Evolutionary conservation across 2,888 invertebrate genomes (phyloP), one percentile per base, ranked within the genome.

Genomic region (Xanthia togata): DNA sequence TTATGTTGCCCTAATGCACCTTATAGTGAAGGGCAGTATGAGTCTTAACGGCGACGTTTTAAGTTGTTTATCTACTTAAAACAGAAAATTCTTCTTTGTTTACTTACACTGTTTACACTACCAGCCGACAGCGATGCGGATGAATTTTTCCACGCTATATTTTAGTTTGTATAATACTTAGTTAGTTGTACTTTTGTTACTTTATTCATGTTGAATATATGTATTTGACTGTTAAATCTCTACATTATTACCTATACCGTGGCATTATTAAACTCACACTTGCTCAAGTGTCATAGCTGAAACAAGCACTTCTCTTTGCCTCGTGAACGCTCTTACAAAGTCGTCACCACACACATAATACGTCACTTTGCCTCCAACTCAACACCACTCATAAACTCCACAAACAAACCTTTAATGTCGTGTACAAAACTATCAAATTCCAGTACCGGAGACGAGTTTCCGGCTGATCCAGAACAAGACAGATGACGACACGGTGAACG

Each of bases 371-470:
- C 35, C 4, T 31, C 17, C 5, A 31, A 23, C 23, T 31, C 50
- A n/a, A 38, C 5, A 26, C 14, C n/a, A 55, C n/a, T 31, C 9
- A 41, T 31, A 26, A 26, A 59, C 41, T 26, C 6, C 12, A 17
- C 17, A 62, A 68, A 75, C 53, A 55, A 64, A 41, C 17, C 57
- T 64, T 74, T 72, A 63, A 76, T 23, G 12, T 55, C 8, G 5
- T 77, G 44, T 69, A 78, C 57, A 75, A 67, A 68, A 70, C 55
- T 81, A 82, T 85, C 57, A 79, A 88, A 81, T 96, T 96, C 55
- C 95, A 97, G 97, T 96, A 73, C 97, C 96, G 86, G 96, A 96
- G 94, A 95, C 95, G 88, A 96, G 95, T 89, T 97, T 97, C 93
- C 96, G 96, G 31, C 91, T 97, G 88, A 95, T 96, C 86, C 96